phyloP scores from a whole-genome alignment of 2,113 vertebrate species.

The Crotalus helleri region DNA sequence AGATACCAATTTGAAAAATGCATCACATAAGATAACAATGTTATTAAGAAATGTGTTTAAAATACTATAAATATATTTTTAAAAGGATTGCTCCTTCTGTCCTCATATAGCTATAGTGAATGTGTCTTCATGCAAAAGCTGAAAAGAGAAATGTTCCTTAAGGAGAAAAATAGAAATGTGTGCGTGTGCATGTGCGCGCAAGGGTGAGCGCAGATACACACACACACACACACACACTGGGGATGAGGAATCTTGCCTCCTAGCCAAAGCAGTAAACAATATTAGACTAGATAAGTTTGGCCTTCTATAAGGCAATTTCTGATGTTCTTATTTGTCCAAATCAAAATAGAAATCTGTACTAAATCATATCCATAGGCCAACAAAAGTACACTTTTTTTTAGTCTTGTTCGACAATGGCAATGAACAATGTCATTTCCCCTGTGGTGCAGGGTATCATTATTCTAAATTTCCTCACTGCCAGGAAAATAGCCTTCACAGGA shows the following conservation, averaged over 20 bases:
- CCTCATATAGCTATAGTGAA: neutral
- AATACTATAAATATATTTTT: neutral
- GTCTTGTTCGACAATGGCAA: neutral
- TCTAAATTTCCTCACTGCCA: neutral
- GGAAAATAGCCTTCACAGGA: neutral
- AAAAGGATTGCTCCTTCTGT: neutral
- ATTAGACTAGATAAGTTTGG: neutral
- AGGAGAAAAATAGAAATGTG: neutral
- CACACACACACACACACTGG: neutral
- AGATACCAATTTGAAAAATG: neutral
- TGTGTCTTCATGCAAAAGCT: neutral
- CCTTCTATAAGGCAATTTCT: neutral
- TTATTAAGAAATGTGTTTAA: neutral
- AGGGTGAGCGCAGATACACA: no score
- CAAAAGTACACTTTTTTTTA: neutral
- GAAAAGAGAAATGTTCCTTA: neutral
- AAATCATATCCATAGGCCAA: neutral
- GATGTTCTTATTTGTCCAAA: neutral
- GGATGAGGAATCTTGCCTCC: neutral
- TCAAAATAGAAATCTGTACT: neutral
- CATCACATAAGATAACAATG: neutral
- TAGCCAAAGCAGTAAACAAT: neutral
- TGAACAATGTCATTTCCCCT: neutral
- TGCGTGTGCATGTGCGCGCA: no score
- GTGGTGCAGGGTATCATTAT: neutral